Evolutionary conservation across 2,888 invertebrate genomes (phyloP), one percentile per base, ranked within the genome.

Genomic region (Philereme vetulata): DNA sequence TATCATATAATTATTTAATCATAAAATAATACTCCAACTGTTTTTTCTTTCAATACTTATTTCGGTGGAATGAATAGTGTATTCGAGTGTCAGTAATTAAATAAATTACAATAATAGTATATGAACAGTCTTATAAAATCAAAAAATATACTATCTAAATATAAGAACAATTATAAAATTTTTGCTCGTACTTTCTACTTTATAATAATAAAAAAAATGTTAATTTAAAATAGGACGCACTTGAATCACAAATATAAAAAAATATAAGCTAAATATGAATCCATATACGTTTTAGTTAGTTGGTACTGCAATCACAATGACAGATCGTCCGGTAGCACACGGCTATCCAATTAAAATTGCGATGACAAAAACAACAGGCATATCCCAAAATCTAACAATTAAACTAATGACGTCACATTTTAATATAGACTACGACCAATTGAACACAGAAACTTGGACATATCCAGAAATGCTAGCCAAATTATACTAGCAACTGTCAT

Each of bases 11-110:
- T 44, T 21, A 6, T 44, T 6, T 74, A 72, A 71, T 75, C 74
- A 69, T 71, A 76, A 79, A 77, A 79, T 85, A 88, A 88, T 88
- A 88, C 86, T 85, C 79, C 78, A 82, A 85, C 82, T 86, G 84
- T 85, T 83, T 72, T 78, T 77, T n/a, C n/a, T 67, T 72, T 74
- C 56, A 86, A 87, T 85, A 86, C 82, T 85, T 81, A 80, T 80
- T 62, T 90, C 91, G 91, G 91, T 91, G 91, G 91, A 91, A 91
- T 91, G 88, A 80, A 72, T 67, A 63, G 63, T 78, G 78, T 83
- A 88, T 86, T 88, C 83, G 82, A 88, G 86, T 75, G 81, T 82
- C 80, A 85, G 73, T 74, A 77, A 80, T 77, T 80, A 81, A 80
- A 68, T 75, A 75, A 71, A 74, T 76, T 74, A 78, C 75, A 81